Evolutionary conservation across 2,797 vertebrate species (phyloP), one percentile per base, ranked within the genome.

Genomic region (Ctenopoma multispine): DNA sequence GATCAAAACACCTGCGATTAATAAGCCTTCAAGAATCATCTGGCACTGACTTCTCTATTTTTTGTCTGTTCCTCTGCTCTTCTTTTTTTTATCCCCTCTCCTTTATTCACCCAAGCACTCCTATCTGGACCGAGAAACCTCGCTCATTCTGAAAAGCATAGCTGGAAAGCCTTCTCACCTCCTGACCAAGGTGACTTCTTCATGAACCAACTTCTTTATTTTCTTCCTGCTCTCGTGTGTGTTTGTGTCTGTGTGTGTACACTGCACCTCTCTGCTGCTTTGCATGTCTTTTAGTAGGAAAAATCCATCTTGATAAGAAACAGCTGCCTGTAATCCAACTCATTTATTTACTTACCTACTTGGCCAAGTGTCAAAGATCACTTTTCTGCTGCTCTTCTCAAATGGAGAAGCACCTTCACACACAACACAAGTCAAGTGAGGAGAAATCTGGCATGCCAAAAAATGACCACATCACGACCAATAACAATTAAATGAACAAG

Each of bases 121-220:
- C 92, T 99, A 99, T 97, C 95, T 99, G 97, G 97, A 99, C 96
- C 96, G 95, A 96, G 97, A 99, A 96, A 99, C 97, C 91, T 99
- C 97, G 92, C 97, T 99, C 81, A 97, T 99, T 96, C 95, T 99
- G 96, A 96, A 97, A 98, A 98, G 96, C 96, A 99, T 98, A 96
- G 97, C 97, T 94, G 97, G 97, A 93, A 99, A 99, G 81, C 97
- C 97, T 94, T 96, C 97, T 96, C 97, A 99, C 93, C 96, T 99
- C 94, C 97, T 99, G 96, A 99, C 97, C 95, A 98, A 99, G 97
- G 97, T 99, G 97, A 99, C 84, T 75, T 87, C 89, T 93, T 90
- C 89, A 80, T 77, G 93, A 77, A 84, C 91, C 91, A 63, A 43
- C 80, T 80, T 62, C 41, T 81, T 84, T 85, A 88, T 48, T 38